Conservation (phyloP, 2,888 invertebrate species). For the Eilema depressum region DNA sequence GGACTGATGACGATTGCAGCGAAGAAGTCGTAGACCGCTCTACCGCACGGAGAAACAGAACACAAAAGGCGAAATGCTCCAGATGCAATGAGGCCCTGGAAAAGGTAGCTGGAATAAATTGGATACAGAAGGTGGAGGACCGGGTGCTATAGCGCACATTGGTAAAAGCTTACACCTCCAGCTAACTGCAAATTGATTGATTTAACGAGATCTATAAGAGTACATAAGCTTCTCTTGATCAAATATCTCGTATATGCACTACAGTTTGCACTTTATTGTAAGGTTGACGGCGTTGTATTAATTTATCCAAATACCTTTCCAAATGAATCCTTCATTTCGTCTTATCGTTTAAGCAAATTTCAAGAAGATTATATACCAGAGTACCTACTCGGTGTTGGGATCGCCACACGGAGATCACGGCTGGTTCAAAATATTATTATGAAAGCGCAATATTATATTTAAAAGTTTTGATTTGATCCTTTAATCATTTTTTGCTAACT, state of each 20-base stretch:
- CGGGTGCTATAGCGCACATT: slow-evolving; percentile 2
- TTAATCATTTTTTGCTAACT: background rate
- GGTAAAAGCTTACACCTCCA: background rate
- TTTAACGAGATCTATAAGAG: background rate
- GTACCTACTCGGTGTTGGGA: background rate
- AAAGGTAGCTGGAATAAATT: background rate
- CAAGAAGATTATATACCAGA: background rate
- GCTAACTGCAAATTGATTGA: background rate
- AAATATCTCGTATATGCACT: background rate
- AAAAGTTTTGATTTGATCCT: too few relatives aligned
- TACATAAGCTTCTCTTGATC: background rate
- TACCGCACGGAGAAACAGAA: background rate
- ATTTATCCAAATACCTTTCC: background rate
- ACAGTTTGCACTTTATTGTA: background rate
- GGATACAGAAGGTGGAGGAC: background rate
- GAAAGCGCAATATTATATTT: background rate
- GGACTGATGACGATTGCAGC: slow-evolving; percentile 4
- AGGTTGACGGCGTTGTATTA: background rate
- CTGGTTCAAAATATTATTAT: background rate
- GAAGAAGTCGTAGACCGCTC: background rate
- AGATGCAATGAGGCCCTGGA: background rate
- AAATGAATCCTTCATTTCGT: background rate
- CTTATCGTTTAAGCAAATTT: background rate
- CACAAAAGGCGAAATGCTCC: background rate
- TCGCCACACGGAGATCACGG: background rate